phyloP scores from a whole-genome alignment of 2,888 invertebrate genomes.

The Agriopis aurantiaria region DNA sequence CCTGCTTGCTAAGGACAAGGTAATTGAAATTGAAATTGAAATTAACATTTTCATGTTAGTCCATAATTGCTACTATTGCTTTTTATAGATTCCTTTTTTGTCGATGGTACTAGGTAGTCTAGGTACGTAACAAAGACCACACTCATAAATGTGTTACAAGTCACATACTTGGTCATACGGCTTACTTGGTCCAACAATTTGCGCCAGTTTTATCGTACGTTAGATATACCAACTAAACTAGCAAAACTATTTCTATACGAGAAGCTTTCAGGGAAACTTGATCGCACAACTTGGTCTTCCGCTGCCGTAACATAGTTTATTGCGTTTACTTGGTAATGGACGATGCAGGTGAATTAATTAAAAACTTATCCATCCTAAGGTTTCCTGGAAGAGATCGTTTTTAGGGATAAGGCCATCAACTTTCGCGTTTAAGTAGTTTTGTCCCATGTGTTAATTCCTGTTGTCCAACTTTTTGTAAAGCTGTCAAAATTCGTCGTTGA shows the following conservation, averaged over 20 bases:
- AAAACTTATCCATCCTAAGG: too few relatives aligned
- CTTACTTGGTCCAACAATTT: conserved; percentile 30
- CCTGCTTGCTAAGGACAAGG: conserved; percentile 97
- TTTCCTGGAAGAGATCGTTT: too few relatives aligned
- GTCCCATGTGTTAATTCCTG: too few relatives aligned
- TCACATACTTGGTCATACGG: conserved; percentile 18
- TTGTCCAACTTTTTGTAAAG: too few relatives aligned
- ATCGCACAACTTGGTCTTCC: conserved; percentile 44
- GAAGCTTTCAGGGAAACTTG: conserved; percentile 44
- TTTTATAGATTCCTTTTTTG: too few relatives aligned
- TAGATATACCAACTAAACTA: conserved; percentile 8
- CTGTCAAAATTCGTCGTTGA: too few relatives aligned
- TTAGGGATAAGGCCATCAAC: too few relatives aligned
- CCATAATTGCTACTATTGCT: too few relatives aligned
- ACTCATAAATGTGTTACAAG: conserved; percentile 14
- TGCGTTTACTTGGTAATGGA: conserved; percentile 9
- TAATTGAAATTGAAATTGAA: too few relatives aligned
- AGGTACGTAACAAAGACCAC: not conserved
- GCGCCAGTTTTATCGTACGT: conserved; percentile 34
- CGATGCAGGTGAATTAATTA: not conserved
- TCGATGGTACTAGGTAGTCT: too few relatives aligned
- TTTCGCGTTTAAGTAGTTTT: too few relatives aligned
- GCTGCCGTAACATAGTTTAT: conserved; percentile 27
- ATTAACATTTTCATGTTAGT: too few relatives aligned
- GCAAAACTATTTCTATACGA: conserved; percentile 35